A percentile compares a stretch with the other conserved stretches of the same genome.
Conservation (phyloP, 2,888 invertebrate species). For the Rhagium mordax region DNA sequence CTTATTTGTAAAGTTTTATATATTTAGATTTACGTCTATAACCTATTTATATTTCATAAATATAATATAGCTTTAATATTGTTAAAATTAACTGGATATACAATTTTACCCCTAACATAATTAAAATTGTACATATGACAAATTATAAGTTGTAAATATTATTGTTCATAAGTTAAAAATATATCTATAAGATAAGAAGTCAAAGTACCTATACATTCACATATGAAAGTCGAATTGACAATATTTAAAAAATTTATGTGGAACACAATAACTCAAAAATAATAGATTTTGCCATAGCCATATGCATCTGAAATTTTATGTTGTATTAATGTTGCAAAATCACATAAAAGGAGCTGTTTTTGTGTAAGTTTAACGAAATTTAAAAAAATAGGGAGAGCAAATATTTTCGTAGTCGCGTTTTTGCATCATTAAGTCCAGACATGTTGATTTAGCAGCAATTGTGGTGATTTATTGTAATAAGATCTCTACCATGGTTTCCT, state of each 20-base stretch:
- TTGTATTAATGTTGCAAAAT: not conserved
- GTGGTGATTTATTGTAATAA: no score
- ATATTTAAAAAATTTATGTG: conserved; percentile 40
- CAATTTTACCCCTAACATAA: conserved; percentile 24
- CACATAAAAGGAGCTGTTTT: not conserved
- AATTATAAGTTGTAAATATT: conserved; percentile 55
- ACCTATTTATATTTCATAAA: not conserved
- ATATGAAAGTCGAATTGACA: conserved; percentile 45
- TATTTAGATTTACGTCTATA: not conserved
- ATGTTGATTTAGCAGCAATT: no score
- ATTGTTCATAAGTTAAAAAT: conserved; percentile 51
- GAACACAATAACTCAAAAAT: conserved; percentile 47
- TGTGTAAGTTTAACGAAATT: no score
- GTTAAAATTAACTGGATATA: conserved; percentile 3
- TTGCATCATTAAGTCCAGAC: no score
- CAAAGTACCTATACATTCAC: conserved; percentile 57
- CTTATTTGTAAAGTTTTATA: not conserved
- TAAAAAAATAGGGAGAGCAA: no score
- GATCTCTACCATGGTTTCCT: no score
- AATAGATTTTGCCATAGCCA: not conserved
- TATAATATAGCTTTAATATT: conserved; percentile 23
- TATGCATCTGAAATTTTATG: not conserved
- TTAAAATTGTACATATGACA: conserved; percentile 52
- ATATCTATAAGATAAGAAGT: conserved; percentile 47
- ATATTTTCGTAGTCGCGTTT: no score